A percentile compares a stretch with the other conserved stretches of the same genome.
Conservation (phyloP, 53 echinoderm and acorn worm species). For the Crossaster papposus region DNA sequence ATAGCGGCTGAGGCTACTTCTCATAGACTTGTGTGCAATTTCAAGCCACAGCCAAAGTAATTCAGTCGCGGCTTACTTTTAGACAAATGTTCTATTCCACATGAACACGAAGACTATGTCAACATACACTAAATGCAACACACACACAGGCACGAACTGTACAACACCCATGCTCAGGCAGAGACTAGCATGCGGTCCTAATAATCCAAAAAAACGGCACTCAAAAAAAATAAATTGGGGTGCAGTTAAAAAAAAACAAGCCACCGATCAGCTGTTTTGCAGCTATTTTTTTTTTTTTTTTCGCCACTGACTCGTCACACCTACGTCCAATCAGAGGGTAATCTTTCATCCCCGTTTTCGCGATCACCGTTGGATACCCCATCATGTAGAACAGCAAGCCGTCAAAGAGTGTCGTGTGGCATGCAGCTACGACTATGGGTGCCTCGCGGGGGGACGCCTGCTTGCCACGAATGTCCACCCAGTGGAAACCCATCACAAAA, state of each 20-base stretch:
- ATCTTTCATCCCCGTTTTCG: constrained; percentile 38
- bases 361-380: constrained; percentile 59
- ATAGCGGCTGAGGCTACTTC: too few species aligned
- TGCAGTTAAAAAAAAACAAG: neutral
- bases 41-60: too few species aligned
- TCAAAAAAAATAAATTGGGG: neutral
- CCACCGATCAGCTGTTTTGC: neutral
- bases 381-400: constrained; percentile 51
- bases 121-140: neutral
- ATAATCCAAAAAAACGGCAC: neutral
- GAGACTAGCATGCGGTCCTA: neutral
- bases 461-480: constrained; percentile 48
- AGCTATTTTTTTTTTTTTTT: neutral
- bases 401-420: constrained; percentile 66
- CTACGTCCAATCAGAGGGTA: constrained; percentile 62
- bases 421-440: constrained; percentile 61
- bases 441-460: constrained; percentile 54
- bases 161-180: neutral
- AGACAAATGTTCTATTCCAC: neutral
- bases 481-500: constrained; percentile 65
- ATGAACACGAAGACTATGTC: neutral
- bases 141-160: neutral
- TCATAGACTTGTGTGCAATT: too few species aligned
- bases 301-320: neutral
- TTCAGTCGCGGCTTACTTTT: too few species aligned